Evolutionary conservation across 1,140 invertebrate genomes (phyloP).

Genomic region (Venturia canescens): DNA sequence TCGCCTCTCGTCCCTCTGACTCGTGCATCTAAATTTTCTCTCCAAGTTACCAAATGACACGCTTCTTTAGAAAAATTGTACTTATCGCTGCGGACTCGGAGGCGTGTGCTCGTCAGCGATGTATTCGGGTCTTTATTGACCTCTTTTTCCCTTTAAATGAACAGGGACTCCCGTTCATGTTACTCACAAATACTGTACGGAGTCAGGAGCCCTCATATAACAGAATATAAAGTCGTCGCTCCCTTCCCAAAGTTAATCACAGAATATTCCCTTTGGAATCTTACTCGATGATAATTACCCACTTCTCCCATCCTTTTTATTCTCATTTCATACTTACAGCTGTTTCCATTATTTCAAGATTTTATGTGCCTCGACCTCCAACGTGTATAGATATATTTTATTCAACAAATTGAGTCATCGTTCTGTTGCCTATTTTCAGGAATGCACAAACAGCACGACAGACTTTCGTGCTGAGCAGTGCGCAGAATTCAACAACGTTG

Average conservation of each 20-base stretch:
- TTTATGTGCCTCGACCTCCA: not conserved
- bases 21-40: constrained; percentile 8
- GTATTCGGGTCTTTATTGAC: not conserved
- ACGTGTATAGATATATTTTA: not conserved
- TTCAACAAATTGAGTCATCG: constrained; percentile 7
- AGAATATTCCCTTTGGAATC: too few species aligned
- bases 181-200: too few species aligned
- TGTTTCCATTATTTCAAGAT: too few species aligned
- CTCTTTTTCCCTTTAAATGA: not conserved
- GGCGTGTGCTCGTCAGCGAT: not conserved
- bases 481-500: constrained; percentile 84
- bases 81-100: not conserved
- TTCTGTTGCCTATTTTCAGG: constrained; percentile 73
- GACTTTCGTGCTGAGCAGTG: constrained; percentile 94
- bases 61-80: not conserved
- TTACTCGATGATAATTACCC: too few species aligned
- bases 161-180: not conserved
- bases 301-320: too few species aligned
- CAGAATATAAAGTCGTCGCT: too few species aligned
- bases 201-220: too few species aligned
- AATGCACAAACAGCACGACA: constrained; percentile 85
- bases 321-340: too few species aligned
- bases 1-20: not conserved
- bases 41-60: constrained; percentile 5
- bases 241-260: too few species aligned